Evolutionary conservation across 2,888 invertebrate species (phyloP).

Genomic region (Meta bourneti): DNA sequence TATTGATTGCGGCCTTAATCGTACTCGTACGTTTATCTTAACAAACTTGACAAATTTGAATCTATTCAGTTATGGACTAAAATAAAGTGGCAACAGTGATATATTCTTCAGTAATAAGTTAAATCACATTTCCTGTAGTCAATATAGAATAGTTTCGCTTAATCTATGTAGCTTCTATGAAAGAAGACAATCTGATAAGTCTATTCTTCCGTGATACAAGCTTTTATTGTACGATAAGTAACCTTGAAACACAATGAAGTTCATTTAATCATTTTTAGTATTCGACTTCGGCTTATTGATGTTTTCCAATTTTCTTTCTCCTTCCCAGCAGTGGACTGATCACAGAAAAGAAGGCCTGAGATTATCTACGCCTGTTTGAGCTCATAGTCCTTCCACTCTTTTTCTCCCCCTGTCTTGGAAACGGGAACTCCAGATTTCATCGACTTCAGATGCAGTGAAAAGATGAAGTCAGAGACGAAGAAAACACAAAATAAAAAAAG

Average conservation of each 20-base stretch:
- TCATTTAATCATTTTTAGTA: background rate
- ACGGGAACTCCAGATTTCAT: constrained; percentile 42
- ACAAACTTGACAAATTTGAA: too few relatives aligned
- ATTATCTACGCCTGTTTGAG: constrained; percentile 72
- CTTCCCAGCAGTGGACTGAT: constrained; percentile 69
- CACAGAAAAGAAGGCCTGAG: constrained; percentile 73
- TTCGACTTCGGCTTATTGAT: background rate
- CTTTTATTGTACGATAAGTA: background rate
- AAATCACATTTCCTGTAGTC: too few relatives aligned
- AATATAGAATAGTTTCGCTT: too few relatives aligned
- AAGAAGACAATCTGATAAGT: too few relatives aligned
- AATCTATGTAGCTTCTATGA: too few relatives aligned
- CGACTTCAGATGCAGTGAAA: constrained; percentile 36
- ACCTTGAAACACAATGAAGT: background rate
- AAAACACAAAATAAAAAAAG: constrained; percentile 1
- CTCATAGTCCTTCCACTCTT: constrained; percentile 53
- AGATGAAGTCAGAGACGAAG: constrained; percentile 31
- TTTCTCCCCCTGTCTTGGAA: constrained; percentile 2
- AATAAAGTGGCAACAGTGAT: too few relatives aligned
- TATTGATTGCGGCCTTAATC: too few relatives aligned
- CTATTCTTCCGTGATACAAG: background rate
- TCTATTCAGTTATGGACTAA: too few relatives aligned
- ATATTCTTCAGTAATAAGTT: too few relatives aligned
- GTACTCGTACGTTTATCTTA: too few relatives aligned
- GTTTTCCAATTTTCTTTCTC: constrained; percentile 14